Base-by-base conservation (phyloP, 2,888 invertebrate genomes). In the Drosophila atripex region DNA sequence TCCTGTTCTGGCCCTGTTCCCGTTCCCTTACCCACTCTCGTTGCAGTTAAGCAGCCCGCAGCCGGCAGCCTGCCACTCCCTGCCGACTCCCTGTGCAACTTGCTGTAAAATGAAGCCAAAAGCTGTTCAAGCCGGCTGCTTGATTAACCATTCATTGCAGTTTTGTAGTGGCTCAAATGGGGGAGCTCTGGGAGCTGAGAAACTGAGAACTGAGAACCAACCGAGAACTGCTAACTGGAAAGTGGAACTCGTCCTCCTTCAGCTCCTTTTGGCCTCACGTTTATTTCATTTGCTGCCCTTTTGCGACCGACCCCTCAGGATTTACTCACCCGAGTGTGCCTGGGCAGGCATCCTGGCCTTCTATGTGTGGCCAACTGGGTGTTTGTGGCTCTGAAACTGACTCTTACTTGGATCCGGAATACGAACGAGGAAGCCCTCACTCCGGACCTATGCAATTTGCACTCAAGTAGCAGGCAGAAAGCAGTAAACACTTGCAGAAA, bases 81-180 rank as follows among this genome's bases (percentile, higher is more conserved):
- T 8, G 28, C 28, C 58, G 43, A 51, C 59, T 70, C 52, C 68
- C 70, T 75, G 72, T 76, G 75, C 73, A 71, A 71, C 61, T 57
- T 68, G 70, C 69, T 70, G 70, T 70, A 78, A 80, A 80, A 80
- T 80, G 68, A 77, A 83, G 83, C 78, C 82, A 79, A 82, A 82
- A 79, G 86, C 83, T 59, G 79, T 85, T 82, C 74, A 71, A 77
- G 82, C 75, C 75, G 78, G 83, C 64, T 80, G 86, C 83, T 83
- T 83, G 82, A 83, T 83, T 83, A 83, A 86, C 82, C 82, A 86
- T 83, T 83, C 82, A 83, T 86, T 83, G 83, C 82, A 78, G 80
- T 80, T 86, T 82, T 86, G 78, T 76, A 78, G 78, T 75, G 75
- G 78, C 86, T 86, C 78, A 78, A 77, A 78, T 74, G 71, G 64